Evolutionary conservation across 1,140 invertebrate genomes (phyloP), one percentile per base, ranked within the genome.

Genomic region (Scylla paramamosain): DNA sequence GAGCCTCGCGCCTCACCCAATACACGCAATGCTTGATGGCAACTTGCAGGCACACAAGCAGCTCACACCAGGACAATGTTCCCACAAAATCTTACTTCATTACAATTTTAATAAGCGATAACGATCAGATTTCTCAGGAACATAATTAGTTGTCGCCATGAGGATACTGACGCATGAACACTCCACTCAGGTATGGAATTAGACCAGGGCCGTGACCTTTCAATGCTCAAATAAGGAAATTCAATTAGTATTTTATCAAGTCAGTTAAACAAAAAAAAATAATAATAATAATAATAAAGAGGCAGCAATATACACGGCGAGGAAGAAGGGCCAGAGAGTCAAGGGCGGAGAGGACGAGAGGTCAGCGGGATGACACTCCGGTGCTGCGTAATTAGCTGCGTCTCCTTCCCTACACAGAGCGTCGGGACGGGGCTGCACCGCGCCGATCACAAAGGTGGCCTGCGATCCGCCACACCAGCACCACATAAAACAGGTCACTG

Each of bases 301-400:
- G 39, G 39, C 39, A 1, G 39, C 39, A 39, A 77, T 20, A n/a
- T 3, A 77, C 25, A 77, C 67, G 25, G 67, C 1, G 20, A 20
- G 67, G 67, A 77, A 77, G 16, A 25, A n/a, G 67, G 20, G 67
- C 6, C 67, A n/a, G 6, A 7, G 8, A n/a, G 67, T 77, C 67
- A 77, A 77, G 67, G 67, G 20, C 67, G 67, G 67, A n/a, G 67
- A 77, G 67, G 67, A 77, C 67, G n/a, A n/a, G 67, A 77, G 67
- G 67, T 25, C 67, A 77, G 20, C n/a, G 67, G 16, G 25, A 77
- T 77, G 67, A 77, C 67, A 77, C 67, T n/a, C 67, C 67, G 1
- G 4, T n/a, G 67, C 67, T 77, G 67, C 67, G 67, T 77, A 77
- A 77, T 77, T 77, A 16, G 67, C 20, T 77, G 8, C 25, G 10